Evolutionary conservation across 2,888 invertebrate genomes (phyloP).

Genomic region (Thyatira batis): DNA sequence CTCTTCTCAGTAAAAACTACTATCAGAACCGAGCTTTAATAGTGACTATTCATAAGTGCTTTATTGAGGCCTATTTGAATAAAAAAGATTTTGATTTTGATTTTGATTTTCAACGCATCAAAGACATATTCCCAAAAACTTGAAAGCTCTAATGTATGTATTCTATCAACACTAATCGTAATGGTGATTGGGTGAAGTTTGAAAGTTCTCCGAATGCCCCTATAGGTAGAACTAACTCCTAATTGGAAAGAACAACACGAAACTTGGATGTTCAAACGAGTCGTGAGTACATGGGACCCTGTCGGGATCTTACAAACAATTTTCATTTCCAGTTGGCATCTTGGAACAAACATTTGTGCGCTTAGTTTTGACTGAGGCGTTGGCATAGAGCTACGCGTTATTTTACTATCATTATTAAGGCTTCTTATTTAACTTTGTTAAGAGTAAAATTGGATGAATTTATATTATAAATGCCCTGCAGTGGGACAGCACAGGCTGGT

Average conservation of each 20-base stretch:
- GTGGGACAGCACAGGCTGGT: too few species aligned
- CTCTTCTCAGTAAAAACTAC: too few species aligned
- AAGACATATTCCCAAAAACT: background rate
- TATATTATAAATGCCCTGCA: too few species aligned
- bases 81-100: background rate
- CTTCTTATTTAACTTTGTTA: too few species aligned
- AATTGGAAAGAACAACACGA: slow-evolving; percentile 6
- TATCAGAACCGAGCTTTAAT: too few species aligned
- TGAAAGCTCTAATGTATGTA: background rate
- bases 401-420: too few species aligned
- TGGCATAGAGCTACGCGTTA: slow-evolving; percentile 4
- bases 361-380: slow-evolving; percentile 5
- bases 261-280: slow-evolving; percentile 2
- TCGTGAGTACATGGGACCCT: slow-evolving; percentile 4
- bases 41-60: background rate
- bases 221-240: slow-evolving; percentile 1
- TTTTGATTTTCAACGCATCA: background rate
- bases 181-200: background rate
- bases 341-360: slow-evolving; percentile 7
- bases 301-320: slow-evolving; percentile 1
- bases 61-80: background rate
- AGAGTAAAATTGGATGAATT: too few species aligned
- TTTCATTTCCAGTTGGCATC: slow-evolving; percentile 8
- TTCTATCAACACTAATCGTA: background rate
- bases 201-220: background rate